phyloP scores from a whole-genome alignment of 1,140 invertebrate genomes.

The Drosophila murphyi region DNA sequence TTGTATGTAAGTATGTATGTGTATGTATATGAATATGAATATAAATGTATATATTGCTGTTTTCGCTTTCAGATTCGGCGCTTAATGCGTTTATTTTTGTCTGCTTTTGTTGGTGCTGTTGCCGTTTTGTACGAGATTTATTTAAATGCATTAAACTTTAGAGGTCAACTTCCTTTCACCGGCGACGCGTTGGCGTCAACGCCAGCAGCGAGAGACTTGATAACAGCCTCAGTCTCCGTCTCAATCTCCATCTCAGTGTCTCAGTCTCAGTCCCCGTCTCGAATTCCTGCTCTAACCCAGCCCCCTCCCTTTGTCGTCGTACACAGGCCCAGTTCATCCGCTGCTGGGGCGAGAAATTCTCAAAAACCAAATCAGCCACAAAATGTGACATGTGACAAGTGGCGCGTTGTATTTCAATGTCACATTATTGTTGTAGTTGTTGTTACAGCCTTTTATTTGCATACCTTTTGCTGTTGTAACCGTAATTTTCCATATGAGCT shows the following conservation, averaged over 20 bases:
- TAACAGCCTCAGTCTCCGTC: conserved; percentile 43
- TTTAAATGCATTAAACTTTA: conserved; percentile 83
- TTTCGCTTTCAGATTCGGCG: conserved; percentile 76
- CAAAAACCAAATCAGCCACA: conserved; percentile 67
- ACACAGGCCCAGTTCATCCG: conserved; percentile 21
- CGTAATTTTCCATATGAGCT: conserved; percentile 78
- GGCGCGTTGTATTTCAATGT: conserved; percentile 75
- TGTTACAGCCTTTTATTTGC: conserved; percentile 58
- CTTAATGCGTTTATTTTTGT: conserved; percentile 54
- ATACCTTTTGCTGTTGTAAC: conserved; percentile 47
- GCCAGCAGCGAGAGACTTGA: conserved; percentile 27
- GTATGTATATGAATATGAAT: not conserved
- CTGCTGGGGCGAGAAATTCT: conserved; percentile 26
- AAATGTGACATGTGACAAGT: conserved; percentile 81
- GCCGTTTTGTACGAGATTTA: conserved; percentile 61
- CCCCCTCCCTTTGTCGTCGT: not conserved
- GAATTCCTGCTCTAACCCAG: conserved; percentile 23
- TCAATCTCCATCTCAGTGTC: not conserved
- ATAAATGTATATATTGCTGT: conserved; percentile 27
- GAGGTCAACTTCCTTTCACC: conserved; percentile 83
- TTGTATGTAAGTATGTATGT: conserved; percentile 14
- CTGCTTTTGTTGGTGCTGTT: conserved; percentile 33
- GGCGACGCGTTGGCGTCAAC: conserved; percentile 61
- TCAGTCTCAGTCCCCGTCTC: conserved; percentile 31
- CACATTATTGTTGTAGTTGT: conserved; percentile 46